These are phyloP conservation scores for Denticeps clupeoides DNA, from an alignment of 2,797 vertebrate species.

Conservation along the genomic window DNA sequence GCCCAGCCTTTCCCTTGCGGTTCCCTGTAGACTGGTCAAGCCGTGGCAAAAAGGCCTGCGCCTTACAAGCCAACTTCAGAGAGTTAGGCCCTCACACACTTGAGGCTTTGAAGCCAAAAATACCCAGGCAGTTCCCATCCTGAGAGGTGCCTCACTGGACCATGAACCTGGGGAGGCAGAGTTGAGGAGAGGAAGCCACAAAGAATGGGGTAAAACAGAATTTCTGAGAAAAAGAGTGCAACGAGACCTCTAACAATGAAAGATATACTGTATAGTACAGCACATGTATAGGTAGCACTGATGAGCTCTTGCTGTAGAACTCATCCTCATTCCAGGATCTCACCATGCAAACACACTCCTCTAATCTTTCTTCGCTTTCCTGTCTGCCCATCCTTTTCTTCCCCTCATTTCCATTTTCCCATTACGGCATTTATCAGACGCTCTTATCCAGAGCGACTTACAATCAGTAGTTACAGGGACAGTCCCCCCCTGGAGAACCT, in stretches of 20 bases:
- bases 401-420: background rate
- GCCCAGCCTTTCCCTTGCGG: constrained; percentile 21
- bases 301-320: background rate
- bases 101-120: constrained; percentile 69
- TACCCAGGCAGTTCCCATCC: constrained; percentile 64
- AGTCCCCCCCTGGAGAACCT: no score
- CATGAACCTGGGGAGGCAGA: constrained; percentile 38
- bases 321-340: background rate
- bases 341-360: constrained; percentile 19
- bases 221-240: constrained; percentile 30
- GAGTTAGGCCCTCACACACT: constrained; percentile 55
- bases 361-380: constrained; percentile 9
- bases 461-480: no score
- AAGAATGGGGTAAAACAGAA: constrained; percentile 11
- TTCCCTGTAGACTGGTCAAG: constrained; percentile 25
- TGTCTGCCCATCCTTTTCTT: background rate
- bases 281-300: background rate
- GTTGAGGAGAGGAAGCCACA: constrained; percentile 23
- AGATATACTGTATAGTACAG: no score
- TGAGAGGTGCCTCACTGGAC: constrained; percentile 56
- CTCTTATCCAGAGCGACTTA: no score
- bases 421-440: background rate
- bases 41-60: constrained; percentile 22
- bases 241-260: no score
- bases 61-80: constrained; percentile 67